Evolutionary conservation across 2,113 vertebrate genomes (phyloP), one percentile per base, ranked within the genome.

Genomic region (Phaethon lepturus): DNA sequence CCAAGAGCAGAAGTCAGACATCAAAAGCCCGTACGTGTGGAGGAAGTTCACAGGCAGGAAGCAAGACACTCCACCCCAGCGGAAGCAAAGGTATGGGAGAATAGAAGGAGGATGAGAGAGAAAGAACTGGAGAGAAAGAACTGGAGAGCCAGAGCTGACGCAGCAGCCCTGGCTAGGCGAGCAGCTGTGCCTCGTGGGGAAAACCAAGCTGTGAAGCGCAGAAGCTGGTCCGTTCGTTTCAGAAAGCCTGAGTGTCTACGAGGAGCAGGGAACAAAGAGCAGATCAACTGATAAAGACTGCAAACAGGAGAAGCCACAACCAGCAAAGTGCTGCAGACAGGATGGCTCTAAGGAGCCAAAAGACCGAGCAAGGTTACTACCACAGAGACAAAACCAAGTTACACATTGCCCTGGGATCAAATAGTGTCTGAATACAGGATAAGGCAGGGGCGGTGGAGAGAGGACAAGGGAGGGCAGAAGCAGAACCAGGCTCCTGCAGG

Each of bases 361-460:
- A 56, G 35, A 20, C 23, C 29, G 18, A 62, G 42, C 9, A 25
- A 33, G 29, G 42, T 49, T 55, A 40, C 53, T 9, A n/a, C 22
- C 0, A 0, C 26, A 45, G 44, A 11, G 49, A 28, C 24, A 77
- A 60, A 84, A 33, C 1, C 31, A 62, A 60, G 23, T 38, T 55
- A 50, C 5, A 3, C 17, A 12, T 24, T 69, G 62, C 26, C 50
- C 49, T 68, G 52, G n/a, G 24, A 63, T 26, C 20, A 11, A 80
- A 38, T 0, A 29, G 58, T 2, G 42, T 35, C 12, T 1, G 2
- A 47, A 42, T 17, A 38, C 0, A 31, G 33, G 66, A 62, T 22
- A 62, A 73, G 33, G 31, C 20, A 56, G 11, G 11, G 26, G 44
- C 16, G 17, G 31, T 6, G 11, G 33, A 42, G 14, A 77, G 52